These are phyloP conservation scores for Lasioglossum baleicum DNA, from an alignment of 1,140 invertebrate genomes.

Conservation along the genomic window DNA sequence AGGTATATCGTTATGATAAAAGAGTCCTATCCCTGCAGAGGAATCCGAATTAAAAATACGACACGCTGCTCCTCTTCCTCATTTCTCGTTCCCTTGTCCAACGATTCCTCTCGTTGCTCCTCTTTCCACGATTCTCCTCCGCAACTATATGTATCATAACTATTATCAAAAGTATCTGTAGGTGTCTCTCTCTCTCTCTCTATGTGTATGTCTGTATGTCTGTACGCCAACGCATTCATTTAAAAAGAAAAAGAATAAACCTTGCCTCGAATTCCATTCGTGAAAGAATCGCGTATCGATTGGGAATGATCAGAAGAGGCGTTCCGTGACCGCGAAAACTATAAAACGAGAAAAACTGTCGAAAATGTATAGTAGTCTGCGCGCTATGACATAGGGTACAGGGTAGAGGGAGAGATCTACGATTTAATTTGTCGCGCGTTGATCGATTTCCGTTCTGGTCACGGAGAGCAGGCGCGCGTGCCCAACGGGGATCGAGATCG, in stretches of 20 bases:
- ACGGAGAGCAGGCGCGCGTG: slow-evolving; percentile 19
- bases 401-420: background rate
- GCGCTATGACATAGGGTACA: no score
- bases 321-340: no score
- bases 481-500: background rate
- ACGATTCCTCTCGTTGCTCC: background rate
- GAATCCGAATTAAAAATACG: background rate
- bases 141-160: slow-evolving; percentile 45
- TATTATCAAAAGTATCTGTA: slow-evolving; percentile 69
- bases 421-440: slow-evolving; percentile 5
- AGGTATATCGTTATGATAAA: slow-evolving; percentile 19
- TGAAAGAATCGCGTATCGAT: slow-evolving; percentile 66
- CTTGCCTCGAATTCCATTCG: slow-evolving; percentile 50
- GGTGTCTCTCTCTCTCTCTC: slow-evolving; percentile 4
- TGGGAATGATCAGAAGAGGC: slow-evolving; percentile 68
- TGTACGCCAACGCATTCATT: slow-evolving; percentile 35
- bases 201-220: background rate
- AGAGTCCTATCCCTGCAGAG: background rate
- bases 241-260: slow-evolving; percentile 16
- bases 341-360: no score
- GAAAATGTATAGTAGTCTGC: no score
- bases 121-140: slow-evolving; percentile 35
- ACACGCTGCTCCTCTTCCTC: background rate
- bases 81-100: no score
- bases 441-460: background rate